Conservation (phyloP, 2,797 vertebrate genomes). For the Falco biarmicus region DNA sequence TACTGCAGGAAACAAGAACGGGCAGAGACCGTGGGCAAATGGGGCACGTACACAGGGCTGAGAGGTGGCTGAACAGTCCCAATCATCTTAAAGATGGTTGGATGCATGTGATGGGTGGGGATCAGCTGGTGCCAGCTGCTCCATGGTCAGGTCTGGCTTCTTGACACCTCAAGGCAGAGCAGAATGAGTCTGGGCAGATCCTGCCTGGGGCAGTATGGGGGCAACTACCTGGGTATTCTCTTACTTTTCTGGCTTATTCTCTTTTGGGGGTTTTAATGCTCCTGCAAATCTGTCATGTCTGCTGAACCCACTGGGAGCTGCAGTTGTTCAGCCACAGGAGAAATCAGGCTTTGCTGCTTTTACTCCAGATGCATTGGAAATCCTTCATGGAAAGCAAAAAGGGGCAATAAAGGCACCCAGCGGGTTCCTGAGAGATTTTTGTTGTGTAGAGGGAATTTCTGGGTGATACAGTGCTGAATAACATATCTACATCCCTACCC, state of each 20-base stretch:
- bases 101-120: background rate
- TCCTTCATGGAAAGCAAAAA: background rate
- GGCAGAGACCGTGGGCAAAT: background rate
- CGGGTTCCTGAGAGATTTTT: background rate
- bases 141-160: background rate
- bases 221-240: background rate
- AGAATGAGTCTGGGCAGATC: background rate
- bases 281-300: background rate
- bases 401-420: background rate
- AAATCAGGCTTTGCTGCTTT: background rate
- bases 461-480: background rate
- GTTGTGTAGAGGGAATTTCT: background rate
- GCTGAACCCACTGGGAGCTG: background rate
- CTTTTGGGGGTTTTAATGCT: background rate
- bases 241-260: background rate
- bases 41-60: background rate
- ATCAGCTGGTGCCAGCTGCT: background rate
- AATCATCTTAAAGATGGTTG: background rate
- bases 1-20: background rate
- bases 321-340: background rate
- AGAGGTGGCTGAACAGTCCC: background rate
- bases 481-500: fast-evolving
- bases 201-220: background rate
- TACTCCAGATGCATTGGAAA: background rate
- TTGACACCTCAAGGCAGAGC: background rate